Percentiles rank a stretch among this genome's conserved stretches.
Evolutionary conservation across 1,140 invertebrate species (phyloP).

Genomic region (Heliconius himera): DNA sequence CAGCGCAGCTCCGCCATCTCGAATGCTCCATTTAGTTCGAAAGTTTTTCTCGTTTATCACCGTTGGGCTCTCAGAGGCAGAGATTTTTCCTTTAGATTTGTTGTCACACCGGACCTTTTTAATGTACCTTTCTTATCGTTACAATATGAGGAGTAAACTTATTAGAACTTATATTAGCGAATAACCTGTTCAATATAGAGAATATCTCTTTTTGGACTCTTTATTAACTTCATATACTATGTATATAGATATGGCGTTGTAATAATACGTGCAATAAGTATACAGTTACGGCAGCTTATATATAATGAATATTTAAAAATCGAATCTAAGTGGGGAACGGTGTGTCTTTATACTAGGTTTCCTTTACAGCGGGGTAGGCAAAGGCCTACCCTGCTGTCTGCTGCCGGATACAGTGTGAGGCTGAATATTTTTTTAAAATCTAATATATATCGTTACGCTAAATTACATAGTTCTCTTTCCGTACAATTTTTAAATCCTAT

Average conservation of each 20-base stretch:
- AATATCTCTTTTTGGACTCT: no score
- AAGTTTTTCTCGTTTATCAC: slow-evolving; percentile 82
- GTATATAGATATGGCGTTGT: no score
- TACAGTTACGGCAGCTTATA: no score
- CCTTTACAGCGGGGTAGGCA: no score
- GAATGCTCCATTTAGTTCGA: slow-evolving; percentile 81
- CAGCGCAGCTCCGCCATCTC: slow-evolving; percentile 76
- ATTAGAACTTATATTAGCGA: slow-evolving; percentile 36
- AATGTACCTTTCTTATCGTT: slow-evolving; percentile 81
- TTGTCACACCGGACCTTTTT: slow-evolving; percentile 82
- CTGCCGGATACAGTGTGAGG: no score
- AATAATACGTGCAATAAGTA: no score
- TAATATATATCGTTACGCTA: neutral
- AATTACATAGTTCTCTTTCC: neutral
- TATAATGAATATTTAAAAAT: no score
- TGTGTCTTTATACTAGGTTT: no score
- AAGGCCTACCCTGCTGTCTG: no score
- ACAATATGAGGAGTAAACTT: slow-evolving; percentile 74
- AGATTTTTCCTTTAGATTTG: slow-evolving; percentile 83
- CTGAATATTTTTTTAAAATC: no score
- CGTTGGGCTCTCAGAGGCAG: slow-evolving; percentile 79
- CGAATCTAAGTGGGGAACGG: no score
- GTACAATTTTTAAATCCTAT: neutral
- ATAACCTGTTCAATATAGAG: neutral
- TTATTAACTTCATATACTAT: no score